Percentiles rank a stretch among this genome's conserved stretches.
Evolutionary conservation across 2,888 invertebrate species (phyloP).

Genomic region (Drosophila birchii): DNA sequence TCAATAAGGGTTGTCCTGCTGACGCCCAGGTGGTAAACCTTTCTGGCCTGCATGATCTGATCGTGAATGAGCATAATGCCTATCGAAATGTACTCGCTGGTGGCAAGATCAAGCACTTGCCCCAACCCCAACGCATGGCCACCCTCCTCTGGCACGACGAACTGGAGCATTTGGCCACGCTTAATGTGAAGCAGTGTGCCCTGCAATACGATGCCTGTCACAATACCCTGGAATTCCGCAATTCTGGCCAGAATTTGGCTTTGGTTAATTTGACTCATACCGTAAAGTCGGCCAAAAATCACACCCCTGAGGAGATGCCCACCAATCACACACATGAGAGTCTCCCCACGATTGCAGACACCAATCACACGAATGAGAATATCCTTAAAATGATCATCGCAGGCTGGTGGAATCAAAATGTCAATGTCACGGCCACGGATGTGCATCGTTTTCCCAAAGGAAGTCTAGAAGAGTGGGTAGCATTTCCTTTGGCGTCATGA

Average conservation of each 20-base stretch:
- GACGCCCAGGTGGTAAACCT: slow-evolving; percentile 51
- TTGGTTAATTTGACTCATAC: slow-evolving; percentile 20
- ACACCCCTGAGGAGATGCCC: slow-evolving; percentile 25
- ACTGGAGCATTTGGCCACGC: slow-evolving; percentile 52
- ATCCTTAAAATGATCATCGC: slow-evolving; percentile 29
- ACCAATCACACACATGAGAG: not conserved
- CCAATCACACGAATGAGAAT: not conserved
- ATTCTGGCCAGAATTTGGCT: slow-evolving; percentile 67
- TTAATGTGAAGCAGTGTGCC: slow-evolving; percentile 61
- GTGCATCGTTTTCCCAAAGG: slow-evolving; percentile 57
- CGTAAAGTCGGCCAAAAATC: not conserved
- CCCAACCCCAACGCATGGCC: slow-evolving; percentile 63
- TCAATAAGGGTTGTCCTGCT: slow-evolving; percentile 42
- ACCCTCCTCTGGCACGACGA: slow-evolving; percentile 59
- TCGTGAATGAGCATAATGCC: slow-evolving; percentile 58
- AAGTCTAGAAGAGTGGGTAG: slow-evolving; percentile 52
- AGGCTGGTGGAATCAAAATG: slow-evolving; percentile 62
- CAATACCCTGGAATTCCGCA: slow-evolving; percentile 53
- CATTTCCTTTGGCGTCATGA: not conserved
- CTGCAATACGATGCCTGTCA: slow-evolving; percentile 56
- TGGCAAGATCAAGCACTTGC: slow-evolving; percentile 49
- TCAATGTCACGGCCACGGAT: slow-evolving; percentile 41
- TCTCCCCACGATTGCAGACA: slow-evolving; percentile 15
- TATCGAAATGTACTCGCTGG: slow-evolving; percentile 55
- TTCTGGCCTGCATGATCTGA: slow-evolving; percentile 34